phyloP scores from a whole-genome alignment of 2,888 invertebrate genomes.

The Endomychus coccineus region DNA sequence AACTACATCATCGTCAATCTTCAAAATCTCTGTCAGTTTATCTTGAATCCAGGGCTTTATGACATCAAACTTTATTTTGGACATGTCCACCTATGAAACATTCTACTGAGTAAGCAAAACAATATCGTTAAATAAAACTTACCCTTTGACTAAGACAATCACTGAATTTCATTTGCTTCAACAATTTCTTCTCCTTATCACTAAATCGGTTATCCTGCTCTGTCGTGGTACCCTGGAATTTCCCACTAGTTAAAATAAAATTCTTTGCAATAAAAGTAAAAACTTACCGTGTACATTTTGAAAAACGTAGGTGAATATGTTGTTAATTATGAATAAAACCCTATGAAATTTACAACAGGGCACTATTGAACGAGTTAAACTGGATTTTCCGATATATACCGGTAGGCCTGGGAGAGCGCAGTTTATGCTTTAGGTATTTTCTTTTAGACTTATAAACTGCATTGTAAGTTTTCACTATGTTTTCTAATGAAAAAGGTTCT shows the following conservation, averaged over 20 bases:
- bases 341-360: too few relatives aligned
- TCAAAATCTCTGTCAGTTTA: constrained; percentile 90
- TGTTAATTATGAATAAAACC: too few relatives aligned
- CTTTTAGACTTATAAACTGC: not conserved
- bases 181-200: constrained; percentile 97
- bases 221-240: constrained; percentile 84
- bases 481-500: not conserved
- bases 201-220: constrained; percentile 99
- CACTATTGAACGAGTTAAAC: too few relatives aligned
- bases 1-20: constrained; percentile 98
- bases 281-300: constrained; percentile 46
- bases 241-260: not conserved
- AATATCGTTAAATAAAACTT: constrained; percentile 22
- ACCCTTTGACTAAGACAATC: constrained; percentile 91
- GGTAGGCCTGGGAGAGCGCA: too few relatives aligned
- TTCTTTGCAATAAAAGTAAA: not conserved
- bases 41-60: constrained; percentile 99
- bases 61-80: constrained; percentile 94
- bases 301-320: too few relatives aligned
- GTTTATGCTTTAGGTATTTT: too few relatives aligned
- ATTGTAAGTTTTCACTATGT: not conserved
- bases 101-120: not conserved
- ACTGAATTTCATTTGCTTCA: constrained; percentile 98
- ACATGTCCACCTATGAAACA: constrained; percentile 81
- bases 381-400: too few relatives aligned